Percentiles rank a stretch among this genome's conserved stretches.
Evolutionary conservation across 2,113 vertebrate species (phyloP).

Genomic region (Hassar affinis): DNA sequence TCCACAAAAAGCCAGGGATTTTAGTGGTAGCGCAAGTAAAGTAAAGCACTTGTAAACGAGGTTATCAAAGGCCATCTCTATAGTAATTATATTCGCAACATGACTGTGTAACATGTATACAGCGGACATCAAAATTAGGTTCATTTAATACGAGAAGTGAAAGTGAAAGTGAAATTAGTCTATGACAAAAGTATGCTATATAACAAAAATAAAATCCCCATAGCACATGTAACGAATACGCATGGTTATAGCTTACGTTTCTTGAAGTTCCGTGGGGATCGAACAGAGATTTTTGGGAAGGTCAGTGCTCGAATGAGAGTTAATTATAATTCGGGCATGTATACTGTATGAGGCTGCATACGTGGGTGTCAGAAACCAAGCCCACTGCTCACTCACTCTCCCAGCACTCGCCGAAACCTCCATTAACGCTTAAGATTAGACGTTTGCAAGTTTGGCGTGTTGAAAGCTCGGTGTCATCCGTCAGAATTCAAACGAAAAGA

Average conservation of each 20-base stretch:
- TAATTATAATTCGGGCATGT: constrained; percentile 52
- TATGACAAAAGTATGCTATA: neutral
- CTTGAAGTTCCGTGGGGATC: constrained; percentile 29
- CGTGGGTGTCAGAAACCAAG: constrained; percentile 63
- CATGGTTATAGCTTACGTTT: constrained; percentile 6
- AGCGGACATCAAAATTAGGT: neutral
- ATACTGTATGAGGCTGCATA: constrained; percentile 46
- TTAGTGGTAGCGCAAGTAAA: neutral
- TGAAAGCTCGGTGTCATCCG: constrained; percentile 61
- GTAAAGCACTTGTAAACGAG: constrained; percentile 12
- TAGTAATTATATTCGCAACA: neutral
- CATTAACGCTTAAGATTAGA: constrained; percentile 49
- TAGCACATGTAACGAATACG: neutral
- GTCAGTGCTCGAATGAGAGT: constrained; percentile 48
- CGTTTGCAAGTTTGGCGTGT: constrained; percentile 45
- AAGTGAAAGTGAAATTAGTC: neutral
- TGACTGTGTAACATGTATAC: neutral
- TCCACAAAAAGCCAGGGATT: constrained; percentile 61
- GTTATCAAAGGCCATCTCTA: constrained; percentile 13
- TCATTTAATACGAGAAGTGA: neutral
- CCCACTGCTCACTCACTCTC: constrained; percentile 44
- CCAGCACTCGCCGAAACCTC: constrained; percentile 51
- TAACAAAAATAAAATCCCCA: neutral
- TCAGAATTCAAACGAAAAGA: constrained; percentile 52
- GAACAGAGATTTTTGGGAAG: constrained; percentile 32